Evolutionary conservation across 2,797 vertebrate genomes (phyloP).

Genomic region (Eulemur coronatus): DNA sequence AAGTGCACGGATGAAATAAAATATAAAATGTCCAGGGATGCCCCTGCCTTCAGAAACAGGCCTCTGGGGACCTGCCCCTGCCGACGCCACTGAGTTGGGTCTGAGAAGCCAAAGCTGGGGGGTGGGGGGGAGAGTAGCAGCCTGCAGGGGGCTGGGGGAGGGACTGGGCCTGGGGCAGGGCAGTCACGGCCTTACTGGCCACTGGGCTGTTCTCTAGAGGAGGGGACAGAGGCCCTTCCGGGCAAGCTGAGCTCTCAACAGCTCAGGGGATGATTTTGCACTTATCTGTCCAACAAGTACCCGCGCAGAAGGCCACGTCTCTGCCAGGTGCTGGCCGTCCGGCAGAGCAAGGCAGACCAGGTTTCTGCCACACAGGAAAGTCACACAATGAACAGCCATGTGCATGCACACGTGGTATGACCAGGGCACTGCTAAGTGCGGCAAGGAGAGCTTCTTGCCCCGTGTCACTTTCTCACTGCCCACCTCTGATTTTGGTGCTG

Average conservation of each 20-base stretch:
- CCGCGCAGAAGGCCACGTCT: accelerated
- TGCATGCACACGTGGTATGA: accelerated
- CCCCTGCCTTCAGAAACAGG: background rate
- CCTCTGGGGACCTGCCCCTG: constrained; percentile 41
- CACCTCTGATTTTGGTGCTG: background rate
- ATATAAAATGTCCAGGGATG: background rate
- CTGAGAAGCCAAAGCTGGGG: constrained; percentile 56
- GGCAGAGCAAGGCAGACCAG: too few species aligned
- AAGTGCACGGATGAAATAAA: background rate
- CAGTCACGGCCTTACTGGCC: background rate
- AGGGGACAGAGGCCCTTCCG: background rate
- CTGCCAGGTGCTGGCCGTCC: accelerated
- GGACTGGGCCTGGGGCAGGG: background rate
- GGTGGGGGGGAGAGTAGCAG: background rate
- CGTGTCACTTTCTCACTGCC: background rate
- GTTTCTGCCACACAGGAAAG: background rate
- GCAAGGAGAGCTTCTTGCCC: too few species aligned
- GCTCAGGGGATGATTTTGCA: too few species aligned
- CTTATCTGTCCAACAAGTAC: too few species aligned
- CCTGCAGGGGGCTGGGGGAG: background rate
- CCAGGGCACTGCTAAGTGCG: background rate
- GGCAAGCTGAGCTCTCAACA: background rate
- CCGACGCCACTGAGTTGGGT: constrained; percentile 2
- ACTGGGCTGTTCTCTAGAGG: accelerated
- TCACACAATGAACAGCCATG: accelerated